Conservation (phyloP, 2,888 invertebrate genomes). For the Gryllus longicercus region DNA sequence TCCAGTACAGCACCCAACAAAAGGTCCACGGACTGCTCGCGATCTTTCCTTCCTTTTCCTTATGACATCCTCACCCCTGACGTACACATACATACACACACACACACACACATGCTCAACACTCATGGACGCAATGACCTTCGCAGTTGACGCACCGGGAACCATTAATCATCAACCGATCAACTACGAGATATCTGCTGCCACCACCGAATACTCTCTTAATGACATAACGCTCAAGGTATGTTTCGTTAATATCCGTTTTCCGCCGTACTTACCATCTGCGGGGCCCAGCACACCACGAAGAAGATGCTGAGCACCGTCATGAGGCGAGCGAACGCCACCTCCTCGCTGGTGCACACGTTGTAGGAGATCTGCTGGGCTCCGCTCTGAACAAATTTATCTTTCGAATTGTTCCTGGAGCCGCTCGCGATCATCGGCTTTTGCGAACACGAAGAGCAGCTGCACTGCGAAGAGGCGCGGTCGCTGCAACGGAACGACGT, state of each 20-base stretch:
- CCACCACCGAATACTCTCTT: neutral
- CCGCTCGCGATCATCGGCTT: neutral
- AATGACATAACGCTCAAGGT: neutral
- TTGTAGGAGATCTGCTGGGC: slow-evolving; percentile 39
- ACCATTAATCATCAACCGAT: too few species aligned
- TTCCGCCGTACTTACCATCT: slow-evolving; percentile 62
- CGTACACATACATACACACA: too few species aligned
- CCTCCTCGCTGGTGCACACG: slow-evolving; percentile 71
- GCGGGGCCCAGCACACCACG: slow-evolving; percentile 82
- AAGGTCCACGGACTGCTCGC: too few species aligned
- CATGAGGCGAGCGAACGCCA: slow-evolving; percentile 82
- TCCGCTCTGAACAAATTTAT: too few species aligned
- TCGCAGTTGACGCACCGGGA: too few species aligned
- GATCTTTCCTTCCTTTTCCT: too few species aligned
- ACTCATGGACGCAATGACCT: too few species aligned
- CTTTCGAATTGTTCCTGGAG: neutral
- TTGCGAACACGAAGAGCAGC: neutral
- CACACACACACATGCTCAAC: too few species aligned
- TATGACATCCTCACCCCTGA: too few species aligned
- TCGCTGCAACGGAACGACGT: neutral
- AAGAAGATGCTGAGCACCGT: slow-evolving; percentile 77
- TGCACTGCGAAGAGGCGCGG: neutral
- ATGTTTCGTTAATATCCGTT: neutral
- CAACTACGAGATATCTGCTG: too few species aligned
- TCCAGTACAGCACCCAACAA: too few species aligned